phyloP scores from a whole-genome alignment of 2,797 vertebrate genomes.

The Rallus crepitans region DNA sequence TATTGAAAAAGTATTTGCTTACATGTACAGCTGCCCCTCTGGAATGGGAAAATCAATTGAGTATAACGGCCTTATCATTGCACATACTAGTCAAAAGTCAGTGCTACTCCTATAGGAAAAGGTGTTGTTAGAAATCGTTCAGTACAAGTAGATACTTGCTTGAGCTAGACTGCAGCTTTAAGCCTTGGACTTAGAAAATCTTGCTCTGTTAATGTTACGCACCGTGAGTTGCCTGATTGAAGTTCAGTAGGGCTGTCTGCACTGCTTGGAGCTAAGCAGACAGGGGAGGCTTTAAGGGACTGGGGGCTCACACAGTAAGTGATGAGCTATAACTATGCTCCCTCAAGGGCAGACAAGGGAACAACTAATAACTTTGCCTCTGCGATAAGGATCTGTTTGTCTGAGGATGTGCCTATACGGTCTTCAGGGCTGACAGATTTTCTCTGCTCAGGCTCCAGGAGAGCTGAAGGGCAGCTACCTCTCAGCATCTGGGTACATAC shows the following conservation, averaged over 20 bases:
- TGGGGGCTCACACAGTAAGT: background rate
- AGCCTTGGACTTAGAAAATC: background rate
- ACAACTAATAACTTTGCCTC: background rate
- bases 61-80: background rate
- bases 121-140: background rate
- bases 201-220: accelerated
- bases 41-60: background rate
- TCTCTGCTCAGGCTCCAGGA: background rate
- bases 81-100: background rate
- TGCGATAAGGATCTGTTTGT: background rate
- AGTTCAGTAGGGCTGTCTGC: background rate
- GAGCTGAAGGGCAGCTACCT: background rate
- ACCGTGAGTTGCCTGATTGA: background rate
- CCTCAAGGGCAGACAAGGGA: background rate
- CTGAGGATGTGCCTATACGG: background rate
- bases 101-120: background rate
- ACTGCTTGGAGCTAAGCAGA: background rate
- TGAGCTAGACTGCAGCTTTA: background rate
- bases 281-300: background rate
- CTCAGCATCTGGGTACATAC: background rate
- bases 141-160: background rate
- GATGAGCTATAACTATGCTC: background rate
- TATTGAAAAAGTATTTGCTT: slow-evolving; percentile 20
- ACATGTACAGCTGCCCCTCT: background rate
- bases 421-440: background rate